A percentile compares a stretch with the other conserved stretches of the same genome.
These are phyloP conservation scores for Amiota communis DNA, from an alignment of 2,888 invertebrate genomes.

Conservation along the genomic window DNA sequence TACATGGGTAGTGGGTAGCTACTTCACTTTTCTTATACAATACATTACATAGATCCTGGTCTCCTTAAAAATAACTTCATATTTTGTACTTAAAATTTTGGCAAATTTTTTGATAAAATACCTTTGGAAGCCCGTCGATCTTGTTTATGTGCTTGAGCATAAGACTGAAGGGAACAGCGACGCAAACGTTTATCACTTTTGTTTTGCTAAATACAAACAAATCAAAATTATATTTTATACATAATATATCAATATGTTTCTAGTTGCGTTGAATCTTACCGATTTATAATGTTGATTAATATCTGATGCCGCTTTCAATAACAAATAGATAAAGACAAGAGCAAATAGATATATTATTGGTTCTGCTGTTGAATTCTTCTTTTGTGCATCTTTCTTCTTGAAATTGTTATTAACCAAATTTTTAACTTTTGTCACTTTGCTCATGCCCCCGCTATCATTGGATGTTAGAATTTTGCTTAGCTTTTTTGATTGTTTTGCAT, in stretches of 20 bases:
- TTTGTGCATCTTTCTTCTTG: slow-evolving; percentile 54
- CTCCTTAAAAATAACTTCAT: too few species aligned
- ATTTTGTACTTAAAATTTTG: slow-evolving; percentile 57
- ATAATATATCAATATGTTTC: slow-evolving; percentile 1
- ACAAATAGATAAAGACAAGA: slow-evolving; percentile 69
- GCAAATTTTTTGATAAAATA: slow-evolving; percentile 69
- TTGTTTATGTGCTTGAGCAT: slow-evolving; percentile 68
- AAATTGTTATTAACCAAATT: not conserved
- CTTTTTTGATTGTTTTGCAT: not conserved
- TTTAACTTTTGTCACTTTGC: slow-evolving; percentile 34
- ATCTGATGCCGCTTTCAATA: slow-evolving; percentile 71
- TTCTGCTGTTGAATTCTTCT: slow-evolving; percentile 66
- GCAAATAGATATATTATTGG: slow-evolving; percentile 72
- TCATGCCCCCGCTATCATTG: slow-evolving; percentile 32
- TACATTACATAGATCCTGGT: not conserved
- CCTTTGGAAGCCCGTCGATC: slow-evolving; percentile 71
- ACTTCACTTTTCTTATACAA: too few species aligned
- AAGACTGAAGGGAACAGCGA: slow-evolving; percentile 71
- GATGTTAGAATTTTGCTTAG: not conserved
- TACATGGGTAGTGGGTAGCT: too few species aligned
- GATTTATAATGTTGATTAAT: slow-evolving; percentile 72
- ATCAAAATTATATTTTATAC: not conserved
- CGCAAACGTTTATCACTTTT: slow-evolving; percentile 67
- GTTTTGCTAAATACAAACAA: slow-evolving; percentile 57
- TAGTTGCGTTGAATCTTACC: slow-evolving; percentile 52